Evolutionary conservation across 2,113 vertebrate genomes (phyloP), one percentile per base, ranked within the genome.

Genomic region (Gymnobelideus leadbeateri): DNA sequence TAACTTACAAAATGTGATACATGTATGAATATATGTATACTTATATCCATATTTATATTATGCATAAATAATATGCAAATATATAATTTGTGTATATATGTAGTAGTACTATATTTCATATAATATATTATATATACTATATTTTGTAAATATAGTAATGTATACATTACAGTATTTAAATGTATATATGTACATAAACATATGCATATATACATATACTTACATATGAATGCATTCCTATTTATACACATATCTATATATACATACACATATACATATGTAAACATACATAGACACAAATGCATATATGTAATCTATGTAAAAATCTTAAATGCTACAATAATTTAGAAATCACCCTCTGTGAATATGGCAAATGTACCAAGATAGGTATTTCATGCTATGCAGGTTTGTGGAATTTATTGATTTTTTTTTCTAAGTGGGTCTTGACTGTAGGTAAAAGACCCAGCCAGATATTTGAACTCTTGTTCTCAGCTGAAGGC

Each of bases 241-340:
- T 26, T 19, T 10, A 0, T 54, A 25, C 8, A 11, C 43, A 6
- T 43, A 10, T 51, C 51, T 51, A 51, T 0, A 24, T 11, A 23
- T 53, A 28, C 0, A 1, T 61, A 51, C 7, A 11, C 5, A 0
- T 28, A 4, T n/a, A n/a, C 0, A 0, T 0, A 3, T 12, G 2
- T 43, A 54, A 51, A 53, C 51, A 26, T n/a, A 49, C 0, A 47
- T 46, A 7, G 11, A 21, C 47, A 49, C 47, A 49, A 49, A 49
- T 49, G 47, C 47, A 49, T 49, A 4, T 19, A 8, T n/a, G 26
- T 25, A 46, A 25, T 46, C 0, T 3, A 46, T 28, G 0, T 10
- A 51, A 54, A 49, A 52, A 19, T 0, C 14, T 84, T 46, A 23
- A 3, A 24, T 25, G 43, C 25, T 3, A 0, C 51, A 50, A 50